Percentiles rank a stretch among this genome's conserved stretches.
Conservation (phyloP, 30 jellyfish, hydroid and myxozoan species). For the Turritopsis dohrnii region DNA sequence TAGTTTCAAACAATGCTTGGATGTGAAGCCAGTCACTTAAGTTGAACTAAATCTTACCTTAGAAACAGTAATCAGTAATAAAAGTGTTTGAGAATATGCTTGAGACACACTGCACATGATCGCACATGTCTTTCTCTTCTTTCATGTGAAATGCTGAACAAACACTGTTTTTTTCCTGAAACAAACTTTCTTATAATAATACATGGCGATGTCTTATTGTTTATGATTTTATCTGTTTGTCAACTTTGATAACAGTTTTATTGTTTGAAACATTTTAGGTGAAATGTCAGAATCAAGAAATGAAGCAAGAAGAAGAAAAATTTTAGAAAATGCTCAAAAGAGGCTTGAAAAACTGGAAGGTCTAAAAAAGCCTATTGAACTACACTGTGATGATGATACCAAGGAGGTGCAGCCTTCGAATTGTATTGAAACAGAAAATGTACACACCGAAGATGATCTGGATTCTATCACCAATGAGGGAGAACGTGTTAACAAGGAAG, state of each 20-base stretch:
- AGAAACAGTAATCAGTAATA: no score
- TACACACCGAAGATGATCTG: not conserved
- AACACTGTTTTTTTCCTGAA: no score
- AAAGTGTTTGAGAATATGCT: no score
- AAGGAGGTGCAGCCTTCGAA: not conserved
- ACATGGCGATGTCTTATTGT: not conserved
- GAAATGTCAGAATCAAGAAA: not conserved
- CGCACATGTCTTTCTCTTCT: no score
- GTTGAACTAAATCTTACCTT: no score
- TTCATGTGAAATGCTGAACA: no score
- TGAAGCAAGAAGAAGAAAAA: constrained; percentile 14
- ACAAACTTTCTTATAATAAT: no score
- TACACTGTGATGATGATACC: not conserved
- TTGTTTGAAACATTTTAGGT: not conserved
- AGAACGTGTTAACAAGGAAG: not conserved
- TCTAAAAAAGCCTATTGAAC: not conserved
- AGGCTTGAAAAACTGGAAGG: constrained; percentile 11
- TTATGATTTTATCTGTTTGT: not conserved
- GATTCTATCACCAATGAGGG: not conserved
- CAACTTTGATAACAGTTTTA: not conserved
- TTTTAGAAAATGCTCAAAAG: constrained; percentile 10
- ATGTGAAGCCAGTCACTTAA: no score
- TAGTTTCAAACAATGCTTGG: no score
- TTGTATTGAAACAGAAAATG: not conserved
- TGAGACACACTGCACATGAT: no score